Evolutionary conservation across 2,888 invertebrate genomes (phyloP).

Genomic region (Gymnosoma rotundatum): DNA sequence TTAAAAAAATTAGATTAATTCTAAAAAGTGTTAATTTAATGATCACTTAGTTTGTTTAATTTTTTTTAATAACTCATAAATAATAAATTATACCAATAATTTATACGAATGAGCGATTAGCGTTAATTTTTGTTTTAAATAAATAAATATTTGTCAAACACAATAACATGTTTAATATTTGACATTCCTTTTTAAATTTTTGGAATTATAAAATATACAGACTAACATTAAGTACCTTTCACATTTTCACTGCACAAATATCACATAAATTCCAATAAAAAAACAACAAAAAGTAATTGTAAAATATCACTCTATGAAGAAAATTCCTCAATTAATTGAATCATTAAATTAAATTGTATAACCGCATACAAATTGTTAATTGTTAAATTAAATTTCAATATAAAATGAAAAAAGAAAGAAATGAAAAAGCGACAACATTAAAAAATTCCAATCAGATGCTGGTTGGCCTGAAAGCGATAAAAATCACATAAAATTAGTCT

Average conservation of each 20-base stretch:
- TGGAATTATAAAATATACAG: no score
- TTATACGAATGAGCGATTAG: no score
- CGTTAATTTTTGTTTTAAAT: no score
- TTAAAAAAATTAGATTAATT: no score
- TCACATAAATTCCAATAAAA: slow-evolving; percentile 5
- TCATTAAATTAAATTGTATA: slow-evolving; percentile 52
- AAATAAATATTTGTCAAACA: no score
- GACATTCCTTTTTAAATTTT: no score
- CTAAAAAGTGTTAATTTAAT: no score
- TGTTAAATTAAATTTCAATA: neutral
- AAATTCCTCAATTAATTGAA: slow-evolving; percentile 22
- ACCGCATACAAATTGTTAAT: neutral
- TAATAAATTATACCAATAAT: no score
- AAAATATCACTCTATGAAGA: neutral
- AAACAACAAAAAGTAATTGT: slow-evolving; percentile 2
- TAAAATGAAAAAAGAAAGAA: slow-evolving; percentile 8
- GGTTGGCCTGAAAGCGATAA: neutral
- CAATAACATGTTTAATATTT: no score
- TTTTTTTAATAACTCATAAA: no score
- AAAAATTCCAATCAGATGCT: slow-evolving; percentile 51
- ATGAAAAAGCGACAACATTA: neutral
- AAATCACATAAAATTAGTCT: slow-evolving; percentile 52
- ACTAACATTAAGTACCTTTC: slow-evolving; percentile 32
- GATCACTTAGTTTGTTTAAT: no score
- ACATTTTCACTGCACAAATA: slow-evolving; percentile 16